Base-by-base conservation (phyloP, 2,113 vertebrate species). In the Albula goreensis region DNA sequence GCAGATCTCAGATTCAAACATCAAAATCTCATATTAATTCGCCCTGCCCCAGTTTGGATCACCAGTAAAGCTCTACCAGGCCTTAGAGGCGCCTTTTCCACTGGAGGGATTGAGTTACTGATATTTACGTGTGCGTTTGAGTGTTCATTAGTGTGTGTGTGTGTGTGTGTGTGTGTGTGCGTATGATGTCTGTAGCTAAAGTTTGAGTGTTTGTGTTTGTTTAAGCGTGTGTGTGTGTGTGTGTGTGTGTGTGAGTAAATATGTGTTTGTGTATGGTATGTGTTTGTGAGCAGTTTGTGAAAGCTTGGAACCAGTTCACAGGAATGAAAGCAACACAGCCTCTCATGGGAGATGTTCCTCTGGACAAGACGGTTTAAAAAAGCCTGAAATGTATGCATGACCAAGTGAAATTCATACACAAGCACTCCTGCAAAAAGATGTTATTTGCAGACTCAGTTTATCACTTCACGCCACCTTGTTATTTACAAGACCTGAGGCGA, bases 31-130 rank as follows among this genome's bases (percentile, higher is more conserved):
- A 66, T 22, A 3, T 66, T 22, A 15, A 19, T 66, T 66, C 22
- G 22, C 19, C 60, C 60, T 66, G 60, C 60, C 7, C 15, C 60
- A 66, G 60, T 66, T 66, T 66, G 60, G 60, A 15, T 19, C 60
- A 66, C 60, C 22, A 66, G 22, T 22, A 22, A 3, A 66, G 17
- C 60, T 22, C 60, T 19, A 66, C 60, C 60, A 66, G 17, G 60
- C 60, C 22, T 66, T 19, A 88, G 50, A 52, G 82, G 48, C 56
- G 5, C 83, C 19, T 19, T 66, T 78, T 83, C 85, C 88, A 53
- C n/a, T 79, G 52, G 81, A 86, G 50, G 41, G 81, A 25, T 66
- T 66, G 60, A 22, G 17, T 66, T 66, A 87, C 50, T 84, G 63
- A 88, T 89, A 8, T 56, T 2, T 25, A 19, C 9, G 80, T 22